A percentile compares a stretch with the other conserved stretches of the same genome.
phyloP scores from a whole-genome alignment of 1,140 invertebrate species.

The Drosophila kepulauana region DNA sequence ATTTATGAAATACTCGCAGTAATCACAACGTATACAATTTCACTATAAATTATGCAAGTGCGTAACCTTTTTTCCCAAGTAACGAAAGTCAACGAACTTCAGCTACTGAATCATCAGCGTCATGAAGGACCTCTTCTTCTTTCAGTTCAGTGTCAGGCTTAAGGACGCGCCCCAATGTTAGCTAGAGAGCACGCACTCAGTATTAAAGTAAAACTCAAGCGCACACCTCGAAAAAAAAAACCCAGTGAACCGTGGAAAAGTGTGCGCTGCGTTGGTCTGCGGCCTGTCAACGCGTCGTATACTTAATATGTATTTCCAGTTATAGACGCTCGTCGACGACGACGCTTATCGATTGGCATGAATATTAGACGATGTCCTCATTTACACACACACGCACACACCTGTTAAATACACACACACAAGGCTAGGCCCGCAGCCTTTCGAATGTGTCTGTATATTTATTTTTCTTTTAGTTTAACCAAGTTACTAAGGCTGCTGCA shows the following conservation, averaged over 20 bases:
- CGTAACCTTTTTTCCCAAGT: constrained; percentile 56
- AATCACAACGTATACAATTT: constrained; percentile 69
- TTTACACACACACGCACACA: constrained; percentile 53
- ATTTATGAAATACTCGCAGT: constrained; percentile 65
- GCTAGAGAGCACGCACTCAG: constrained; percentile 10
- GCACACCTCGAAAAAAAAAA: constrained; percentile 52
- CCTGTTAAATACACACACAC: constrained; percentile 12
- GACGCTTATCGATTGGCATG: constrained; percentile 78
- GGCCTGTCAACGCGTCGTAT: constrained; percentile 69
- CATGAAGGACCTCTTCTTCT: background rate
- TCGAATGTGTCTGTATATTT: constrained; percentile 48
- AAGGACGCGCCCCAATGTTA: constrained; percentile 11
- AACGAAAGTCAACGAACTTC: constrained; percentile 66
- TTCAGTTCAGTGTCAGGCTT: constrained; percentile 1
- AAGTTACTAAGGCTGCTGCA: constrained; percentile 36
- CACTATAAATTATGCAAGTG: constrained; percentile 74
- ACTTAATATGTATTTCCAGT: constrained; percentile 79
- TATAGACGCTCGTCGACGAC: constrained; percentile 54
- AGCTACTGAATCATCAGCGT: constrained; percentile 20
- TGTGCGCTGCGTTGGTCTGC: constrained; percentile 42
- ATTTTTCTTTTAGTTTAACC: constrained; percentile 42
- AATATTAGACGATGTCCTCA: constrained; percentile 78
- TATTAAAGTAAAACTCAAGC: constrained; percentile 23
- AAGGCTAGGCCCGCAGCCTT: constrained; percentile 38
- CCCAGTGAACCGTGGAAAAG: constrained; percentile 66